Percentiles rank a stretch among this genome's conserved stretches.
Conservation (phyloP, 1,140 invertebrate genomes). For the Zaprionus ghesquierei region DNA sequence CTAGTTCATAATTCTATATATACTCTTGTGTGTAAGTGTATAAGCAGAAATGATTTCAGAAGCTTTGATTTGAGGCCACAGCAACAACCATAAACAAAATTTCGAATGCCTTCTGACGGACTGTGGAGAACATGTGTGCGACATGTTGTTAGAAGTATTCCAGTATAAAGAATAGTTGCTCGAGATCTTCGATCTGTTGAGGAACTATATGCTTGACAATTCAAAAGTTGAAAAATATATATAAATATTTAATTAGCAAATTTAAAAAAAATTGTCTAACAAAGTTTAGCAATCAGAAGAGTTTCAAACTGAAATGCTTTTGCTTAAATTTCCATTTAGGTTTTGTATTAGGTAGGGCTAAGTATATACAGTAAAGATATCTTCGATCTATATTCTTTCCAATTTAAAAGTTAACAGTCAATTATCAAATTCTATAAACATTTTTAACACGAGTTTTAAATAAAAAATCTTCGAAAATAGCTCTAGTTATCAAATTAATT, state of each 20-base stretch:
- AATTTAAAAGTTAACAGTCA: too few relatives aligned
- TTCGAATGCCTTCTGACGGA: background rate
- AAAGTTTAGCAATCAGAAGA: too few relatives aligned
- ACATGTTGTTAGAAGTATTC: constrained; percentile 46
- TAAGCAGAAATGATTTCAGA: constrained; percentile 45
- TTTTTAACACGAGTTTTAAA: too few relatives aligned
- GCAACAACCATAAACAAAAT: constrained; percentile 9
- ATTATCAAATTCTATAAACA: background rate
- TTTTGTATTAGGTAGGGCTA: too few relatives aligned
- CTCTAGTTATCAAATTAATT: background rate
- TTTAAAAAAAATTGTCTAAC: too few relatives aligned
- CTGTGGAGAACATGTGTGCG: constrained; percentile 52
- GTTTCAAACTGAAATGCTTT: too few relatives aligned
- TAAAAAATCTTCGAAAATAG: background rate
- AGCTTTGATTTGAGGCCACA: background rate
- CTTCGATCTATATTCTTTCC: background rate
- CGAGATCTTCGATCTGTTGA: background rate
- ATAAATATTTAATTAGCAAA: background rate
- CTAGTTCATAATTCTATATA: background rate
- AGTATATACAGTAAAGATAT: too few relatives aligned
- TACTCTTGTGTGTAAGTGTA: background rate
- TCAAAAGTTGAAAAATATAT: too few relatives aligned
- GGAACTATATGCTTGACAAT: background rate
- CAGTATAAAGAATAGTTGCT: background rate
- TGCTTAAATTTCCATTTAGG: too few relatives aligned